Evolutionary conservation across 2,797 vertebrate genomes (phyloP).

Genomic region (Rhynchonycteris naso): DNA sequence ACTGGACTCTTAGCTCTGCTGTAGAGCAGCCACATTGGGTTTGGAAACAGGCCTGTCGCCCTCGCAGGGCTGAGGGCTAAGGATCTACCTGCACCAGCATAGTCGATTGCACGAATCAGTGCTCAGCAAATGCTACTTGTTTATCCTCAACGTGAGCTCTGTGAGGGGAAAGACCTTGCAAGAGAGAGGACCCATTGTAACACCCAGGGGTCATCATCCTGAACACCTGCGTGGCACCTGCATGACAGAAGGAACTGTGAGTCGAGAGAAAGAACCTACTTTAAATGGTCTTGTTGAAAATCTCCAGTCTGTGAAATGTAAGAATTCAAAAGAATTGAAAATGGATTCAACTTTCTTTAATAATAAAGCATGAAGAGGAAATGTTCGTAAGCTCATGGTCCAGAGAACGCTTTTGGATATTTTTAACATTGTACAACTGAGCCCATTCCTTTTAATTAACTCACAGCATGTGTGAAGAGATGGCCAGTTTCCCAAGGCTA

Average conservation of each 20-base stretch:
- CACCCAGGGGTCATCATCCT: fast-evolving
- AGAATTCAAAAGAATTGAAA: not conserved
- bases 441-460: fast-evolving
- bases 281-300: fast-evolving
- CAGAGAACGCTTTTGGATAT: not conserved
- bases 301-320: no score
- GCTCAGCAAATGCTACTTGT: not conserved
- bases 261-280: not conserved
- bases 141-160: not conserved
- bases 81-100: not conserved
- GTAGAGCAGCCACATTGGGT: fast-evolving
- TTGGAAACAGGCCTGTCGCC: fast-evolving
- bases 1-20: not conserved
- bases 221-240: fast-evolving
- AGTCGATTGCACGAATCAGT: not conserved
- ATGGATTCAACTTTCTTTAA: not conserved
- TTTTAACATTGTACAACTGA: not conserved
- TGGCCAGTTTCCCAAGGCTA: fast-evolving
- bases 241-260: fast-evolving
- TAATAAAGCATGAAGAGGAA: not conserved
- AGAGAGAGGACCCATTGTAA: not conserved
- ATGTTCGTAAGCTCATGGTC: not conserved
- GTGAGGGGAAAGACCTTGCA: not conserved
- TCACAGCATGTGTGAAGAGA: not conserved
- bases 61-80: not conserved